Percentiles rank a stretch among this genome's conserved stretches.
These are phyloP conservation scores for Malurus elegans DNA, from an alignment of 2,113 vertebrate species.

Conservation along the genomic window DNA sequence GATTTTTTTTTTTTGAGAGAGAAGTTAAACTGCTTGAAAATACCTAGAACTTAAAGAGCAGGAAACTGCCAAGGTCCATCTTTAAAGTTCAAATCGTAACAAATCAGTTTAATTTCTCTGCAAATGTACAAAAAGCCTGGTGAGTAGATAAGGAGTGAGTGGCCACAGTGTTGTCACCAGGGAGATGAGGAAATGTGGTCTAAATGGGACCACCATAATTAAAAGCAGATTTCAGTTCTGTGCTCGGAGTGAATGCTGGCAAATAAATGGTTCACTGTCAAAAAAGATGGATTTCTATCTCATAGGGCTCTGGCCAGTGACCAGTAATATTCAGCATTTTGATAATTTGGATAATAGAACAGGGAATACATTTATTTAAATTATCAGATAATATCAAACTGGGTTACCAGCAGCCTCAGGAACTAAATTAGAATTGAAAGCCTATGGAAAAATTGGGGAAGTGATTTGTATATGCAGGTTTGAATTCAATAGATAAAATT, in stretches of 20 bases:
- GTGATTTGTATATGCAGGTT: background rate
- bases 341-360: background rate
- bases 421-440: background rate
- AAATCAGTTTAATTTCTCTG: background rate
- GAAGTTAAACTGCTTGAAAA: background rate
- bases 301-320: background rate
- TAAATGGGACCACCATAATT: background rate
- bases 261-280: background rate
- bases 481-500: background rate
- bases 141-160: background rate
- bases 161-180: background rate
- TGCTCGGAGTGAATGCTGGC: background rate
- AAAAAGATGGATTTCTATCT: background rate
- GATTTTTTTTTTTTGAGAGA: background rate
- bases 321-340: background rate
- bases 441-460: background rate
- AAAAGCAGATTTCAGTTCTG: background rate
- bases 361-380: background rate
- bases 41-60: background rate
- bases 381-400: background rate
- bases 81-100: background rate
- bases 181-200: background rate
- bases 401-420: background rate
- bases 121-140: background rate
- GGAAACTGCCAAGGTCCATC: background rate